Base-by-base conservation (phyloP, 2,888 invertebrate genomes). In the Andrena dorsata region DNA sequence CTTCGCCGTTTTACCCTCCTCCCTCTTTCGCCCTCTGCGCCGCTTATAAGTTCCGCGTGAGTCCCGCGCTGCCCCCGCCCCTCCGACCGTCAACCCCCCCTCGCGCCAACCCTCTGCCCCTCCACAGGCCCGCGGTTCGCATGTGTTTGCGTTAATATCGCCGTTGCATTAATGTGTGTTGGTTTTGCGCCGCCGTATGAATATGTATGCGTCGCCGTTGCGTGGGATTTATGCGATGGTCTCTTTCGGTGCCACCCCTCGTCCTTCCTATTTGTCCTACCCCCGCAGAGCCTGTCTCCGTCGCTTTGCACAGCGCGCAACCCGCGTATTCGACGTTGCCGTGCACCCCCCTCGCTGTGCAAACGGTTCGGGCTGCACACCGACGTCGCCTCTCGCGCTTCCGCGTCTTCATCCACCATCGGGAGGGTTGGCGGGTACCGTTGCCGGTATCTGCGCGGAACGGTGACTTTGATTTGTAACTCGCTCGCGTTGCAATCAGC, bases 401-500 rank as follows among this genome's bases (percentile, higher is more conserved):
- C 65, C 63, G 72, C 78, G 28, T 83, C 81, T 83, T 84, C 84
- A 53, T 79, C 76, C 72, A 41, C 16, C 16, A 3, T 41, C 41
- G 41, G 61, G 84, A 49, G 53, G 49, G 47, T 47, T 47, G 41
- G 47, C 26, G 58, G 71, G 30, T 5, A n/a, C 73, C 65, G 58
- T 41, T 16, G 41, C 56, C 82, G 53, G 61, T 83, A 69, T 73
- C 73, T 53, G 23, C 61, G 60, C 82, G 28, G 58, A 60, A 60
- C 70, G 68, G 51, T 79, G 87, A 87, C 86, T 88, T 90, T 89
- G 90, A 89, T 90, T 89, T 90, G 89, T 88, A 86, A 86, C 86
- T 76, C 73, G 78, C 72, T 73, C 76, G 65, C 32, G 66, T 61
- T 75, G 86, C 87, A 84, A 89, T 90, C 88, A 86, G 71, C 68